These are phyloP conservation scores for Phalacrocorax aristotelis DNA, from an alignment of 2,113 vertebrate species.

Conservation along the genomic window DNA sequence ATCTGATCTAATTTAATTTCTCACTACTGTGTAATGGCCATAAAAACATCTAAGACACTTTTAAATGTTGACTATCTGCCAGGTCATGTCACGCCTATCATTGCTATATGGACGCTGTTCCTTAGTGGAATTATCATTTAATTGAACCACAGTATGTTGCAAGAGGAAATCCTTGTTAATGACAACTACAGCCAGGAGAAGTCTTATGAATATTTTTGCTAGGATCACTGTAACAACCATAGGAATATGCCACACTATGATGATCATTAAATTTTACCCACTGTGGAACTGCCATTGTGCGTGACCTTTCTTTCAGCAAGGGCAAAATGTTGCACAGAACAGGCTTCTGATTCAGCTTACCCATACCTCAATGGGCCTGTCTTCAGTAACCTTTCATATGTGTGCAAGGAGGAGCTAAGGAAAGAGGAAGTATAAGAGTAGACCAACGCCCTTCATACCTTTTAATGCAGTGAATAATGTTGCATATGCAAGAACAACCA, in stretches of 20 bases:
- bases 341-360: neutral
- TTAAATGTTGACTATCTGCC: neutral
- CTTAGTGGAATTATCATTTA: neutral
- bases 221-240: neutral
- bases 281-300: neutral
- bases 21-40: neutral
- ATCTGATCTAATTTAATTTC: neutral
- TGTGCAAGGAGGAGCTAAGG: neutral
- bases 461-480: neutral
- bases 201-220: neutral
- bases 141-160: neutral
- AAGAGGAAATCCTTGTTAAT: neutral
- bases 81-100: neutral
- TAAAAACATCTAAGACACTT: neutral
- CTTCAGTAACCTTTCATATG: neutral
- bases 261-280: neutral
- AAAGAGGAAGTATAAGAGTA: neutral
- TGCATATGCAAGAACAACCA: neutral
- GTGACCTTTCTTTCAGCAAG: neutral
- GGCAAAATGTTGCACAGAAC: neutral
- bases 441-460: neutral
- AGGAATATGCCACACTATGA: neutral
- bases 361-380: neutral
- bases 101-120: neutral
- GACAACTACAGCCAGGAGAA: neutral